phyloP scores from a whole-genome alignment of 2,797 vertebrate genomes.

The Salmo trutta region DNA sequence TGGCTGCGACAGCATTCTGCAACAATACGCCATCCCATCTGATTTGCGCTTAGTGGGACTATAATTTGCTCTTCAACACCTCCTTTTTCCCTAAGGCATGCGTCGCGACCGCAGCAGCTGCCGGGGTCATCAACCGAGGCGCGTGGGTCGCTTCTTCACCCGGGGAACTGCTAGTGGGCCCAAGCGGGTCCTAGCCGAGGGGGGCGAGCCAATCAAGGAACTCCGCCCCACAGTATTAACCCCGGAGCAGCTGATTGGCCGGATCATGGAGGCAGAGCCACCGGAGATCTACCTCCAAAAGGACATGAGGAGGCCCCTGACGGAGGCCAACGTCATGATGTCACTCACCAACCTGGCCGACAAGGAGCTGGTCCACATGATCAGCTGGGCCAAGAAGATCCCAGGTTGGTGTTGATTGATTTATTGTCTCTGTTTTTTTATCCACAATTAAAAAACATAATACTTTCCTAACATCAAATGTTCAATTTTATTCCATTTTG shows the following conservation, averaged over 20 bases:
- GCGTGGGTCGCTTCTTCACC: slow-evolving; percentile 60
- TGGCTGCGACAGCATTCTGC: too few relatives aligned
- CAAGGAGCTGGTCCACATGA: slow-evolving; percentile 97
- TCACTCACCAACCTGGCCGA: slow-evolving; percentile 94
- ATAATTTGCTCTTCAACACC: background rate
- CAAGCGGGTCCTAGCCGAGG: slow-evolving; percentile 25
- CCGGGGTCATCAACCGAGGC: slow-evolving; percentile 73
- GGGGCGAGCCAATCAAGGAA: slow-evolving; percentile 48
- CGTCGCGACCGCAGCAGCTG: slow-evolving; percentile 86
- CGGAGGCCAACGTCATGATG: slow-evolving; percentile 95
- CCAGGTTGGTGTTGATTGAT: slow-evolving; percentile 78
- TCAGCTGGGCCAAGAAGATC: slow-evolving; percentile 98
- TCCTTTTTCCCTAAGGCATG: slow-evolving; percentile 75
- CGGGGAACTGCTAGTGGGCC: slow-evolving; percentile 53
- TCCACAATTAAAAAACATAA: background rate
- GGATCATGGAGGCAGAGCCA: slow-evolving; percentile 90
- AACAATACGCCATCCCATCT: too few relatives aligned
- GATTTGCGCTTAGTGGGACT: too few relatives aligned
- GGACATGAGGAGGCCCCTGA: slow-evolving; percentile 86
- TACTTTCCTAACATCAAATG: background rate
- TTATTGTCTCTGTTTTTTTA: too few relatives aligned
- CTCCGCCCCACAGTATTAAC: slow-evolving; percentile 67
- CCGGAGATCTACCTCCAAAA: slow-evolving; percentile 88
- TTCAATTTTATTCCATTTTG: too few relatives aligned
- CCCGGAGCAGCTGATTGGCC: slow-evolving; percentile 88